Base-by-base conservation (phyloP, 2,113 vertebrate species). In the Planiliza haematocheilus region DNA sequence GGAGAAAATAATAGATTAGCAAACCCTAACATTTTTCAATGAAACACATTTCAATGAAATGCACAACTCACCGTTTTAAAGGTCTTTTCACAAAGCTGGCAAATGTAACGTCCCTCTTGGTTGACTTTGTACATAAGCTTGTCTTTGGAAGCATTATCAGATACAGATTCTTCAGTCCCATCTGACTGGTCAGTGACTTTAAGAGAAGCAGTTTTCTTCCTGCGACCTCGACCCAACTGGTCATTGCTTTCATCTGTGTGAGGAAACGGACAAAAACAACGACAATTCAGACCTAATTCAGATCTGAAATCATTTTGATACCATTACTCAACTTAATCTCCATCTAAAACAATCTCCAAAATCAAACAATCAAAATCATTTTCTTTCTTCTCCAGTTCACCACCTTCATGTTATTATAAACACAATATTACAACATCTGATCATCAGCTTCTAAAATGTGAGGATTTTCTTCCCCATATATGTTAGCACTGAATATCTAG, bases 11-110 rank as follows among this genome's bases (percentile, higher is more conserved):
- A 2, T 51, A 51, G 20, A 53, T 7, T 21, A 10, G 18, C 10
- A 39, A 81, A 30, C 24, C 9, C 59, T 30, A 2, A 20, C 1
- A 69, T 46, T 14, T 58, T 17, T 16, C 1, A 16, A 41, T 46
- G 39, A 48, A 10, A 56, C 6, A 36, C 4, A 36, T 7, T 37
- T 7, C 38, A 21, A 46, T 51, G 0, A 58, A 64, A 37, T 3
- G 8, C 51, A 63, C 36, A 13, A 90, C 94, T 71, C 78, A 99
- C 97, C 1, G 97, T 99, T 93, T 99, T 99, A 79, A 99, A 99
- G 0, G 97, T 98, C 92, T 99, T 99, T 70, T 96, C 94, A 90
- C 98, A 99, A 5, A 97, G 75, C 7, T 93, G 82, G 10, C 98
- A 99, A 21, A 98, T 86, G 0, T 95, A 99, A 45, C 98, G 94